These are phyloP conservation scores for Cettia cetti DNA, from an alignment of 2,113 vertebrate species.

Conservation along the genomic window DNA sequence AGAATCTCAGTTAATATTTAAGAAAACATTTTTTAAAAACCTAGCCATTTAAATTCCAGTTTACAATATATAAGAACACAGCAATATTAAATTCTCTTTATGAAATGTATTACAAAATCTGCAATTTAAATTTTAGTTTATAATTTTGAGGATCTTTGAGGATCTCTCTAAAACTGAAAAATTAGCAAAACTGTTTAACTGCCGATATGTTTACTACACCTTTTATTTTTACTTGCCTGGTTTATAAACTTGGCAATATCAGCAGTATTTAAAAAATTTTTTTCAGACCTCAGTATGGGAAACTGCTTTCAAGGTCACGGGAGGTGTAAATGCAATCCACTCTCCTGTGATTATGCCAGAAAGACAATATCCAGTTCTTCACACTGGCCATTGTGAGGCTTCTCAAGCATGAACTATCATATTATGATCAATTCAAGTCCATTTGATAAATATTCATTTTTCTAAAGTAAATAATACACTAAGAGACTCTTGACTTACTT, in stretches of 20 bases:
- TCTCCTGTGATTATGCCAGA: neutral
- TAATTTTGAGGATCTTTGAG: neutral
- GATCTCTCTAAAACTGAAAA: neutral
- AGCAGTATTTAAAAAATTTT: neutral
- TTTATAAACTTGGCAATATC: neutral
- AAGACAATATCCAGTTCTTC: conserved; percentile 46
- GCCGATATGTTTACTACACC: neutral
- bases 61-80: neutral
- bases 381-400: neutral
- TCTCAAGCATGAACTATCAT: conserved; percentile 73
- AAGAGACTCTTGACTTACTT: neutral
- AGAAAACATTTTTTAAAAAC: neutral
- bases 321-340: neutral
- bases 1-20: neutral
- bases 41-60: neutral
- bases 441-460: conserved; percentile 54
- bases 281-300: neutral
- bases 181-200: neutral
- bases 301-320: conserved; percentile 64
- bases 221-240: neutral
- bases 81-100: neutral
- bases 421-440: conserved; percentile 60
- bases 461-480: neutral
- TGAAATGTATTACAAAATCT: neutral
- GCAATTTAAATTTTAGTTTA: neutral